Percentiles rank a stretch among this genome's conserved stretches.
phyloP scores from a whole-genome alignment of 2,888 invertebrate genomes.

The Acrobasis repandana region DNA sequence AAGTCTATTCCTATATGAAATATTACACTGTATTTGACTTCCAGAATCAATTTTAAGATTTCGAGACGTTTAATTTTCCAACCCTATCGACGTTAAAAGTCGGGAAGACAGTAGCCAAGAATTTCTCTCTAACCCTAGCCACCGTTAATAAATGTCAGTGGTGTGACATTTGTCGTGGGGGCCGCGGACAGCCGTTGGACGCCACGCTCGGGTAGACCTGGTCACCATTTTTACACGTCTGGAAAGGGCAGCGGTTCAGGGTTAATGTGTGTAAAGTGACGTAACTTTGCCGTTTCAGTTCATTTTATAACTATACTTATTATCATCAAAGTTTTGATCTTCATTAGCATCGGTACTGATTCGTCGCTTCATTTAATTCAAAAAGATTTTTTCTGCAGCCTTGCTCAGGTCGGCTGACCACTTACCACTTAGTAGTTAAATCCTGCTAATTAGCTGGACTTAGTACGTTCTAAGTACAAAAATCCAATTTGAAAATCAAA shows the following conservation, averaged over 20 bases:
- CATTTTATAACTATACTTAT: neutral
- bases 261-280: neutral
- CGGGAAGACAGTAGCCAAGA: slow-evolving; percentile 59
- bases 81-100: slow-evolving; percentile 17
- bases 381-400: too few relatives aligned
- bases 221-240: slow-evolving; percentile 37
- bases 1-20: too few relatives aligned
- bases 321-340: too few relatives aligned
- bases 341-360: too few relatives aligned
- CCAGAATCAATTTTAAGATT: neutral
- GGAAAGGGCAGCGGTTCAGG: slow-evolving; percentile 15
- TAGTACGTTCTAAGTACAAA: too few relatives aligned
- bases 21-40: too few relatives aligned
- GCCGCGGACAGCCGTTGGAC: slow-evolving; percentile 39
- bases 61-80: neutral
- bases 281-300: neutral
- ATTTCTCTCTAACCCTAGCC: slow-evolving; percentile 67
- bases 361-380: too few relatives aligned
- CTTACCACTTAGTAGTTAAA: too few relatives aligned
- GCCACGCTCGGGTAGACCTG: slow-evolving; percentile 39
- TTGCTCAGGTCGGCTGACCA: too few relatives aligned
- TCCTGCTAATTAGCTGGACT: too few relatives aligned
- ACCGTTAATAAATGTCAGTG: slow-evolving; percentile 77
- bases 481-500: too few relatives aligned
- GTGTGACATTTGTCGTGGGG: slow-evolving; percentile 58